Evolutionary conservation across 2,888 invertebrate genomes (phyloP), one percentile per base, ranked within the genome.

Genomic region (Vanessa cardui): DNA sequence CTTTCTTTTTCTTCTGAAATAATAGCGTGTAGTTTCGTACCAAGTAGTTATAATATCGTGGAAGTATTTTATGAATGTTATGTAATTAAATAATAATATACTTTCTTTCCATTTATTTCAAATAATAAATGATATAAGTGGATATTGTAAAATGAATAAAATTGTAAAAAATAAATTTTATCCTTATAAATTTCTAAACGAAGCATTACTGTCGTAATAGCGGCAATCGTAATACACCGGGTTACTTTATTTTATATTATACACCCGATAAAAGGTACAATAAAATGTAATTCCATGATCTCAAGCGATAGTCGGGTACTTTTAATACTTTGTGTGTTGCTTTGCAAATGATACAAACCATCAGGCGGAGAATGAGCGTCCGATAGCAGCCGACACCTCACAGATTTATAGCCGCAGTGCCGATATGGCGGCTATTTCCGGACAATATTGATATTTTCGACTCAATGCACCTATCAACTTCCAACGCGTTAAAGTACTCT

Each of bases 271-370:
- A 18, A 47, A 47, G 7, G 47, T n/a, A 18, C 9, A 56, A 33
- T 56, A 18, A 39, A 56, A 33, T 33, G n/a, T 39, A 56, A 39
- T 8, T 56, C 18, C 39, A 63, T 9, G 44, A 54, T 50, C 16
- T 60, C 70, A 61, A 66, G 63, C 72, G 21, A 62, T 68, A 67
- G 65, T 39, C 46, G 60, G 73, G 78, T 77, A 82, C 84, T 86
- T 81, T 79, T 82, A 89, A 87, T 87, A 87, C 85, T 90, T 88
- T 82, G 80, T 86, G 83, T 87, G 88, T 89, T 87, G 88, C 88
- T 90, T 91, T 84, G 86, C 90, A 86, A 89, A 89, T 90, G 92
- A 92, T 90, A 87, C 82, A 87, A 90, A 91, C 89, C 92, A 92
- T 91, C 87, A 83, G 84, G 76, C 87, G 79, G 87, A 85, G 89